Conservation (phyloP, 2,888 invertebrate species). For the Empis stercorea region DNA sequence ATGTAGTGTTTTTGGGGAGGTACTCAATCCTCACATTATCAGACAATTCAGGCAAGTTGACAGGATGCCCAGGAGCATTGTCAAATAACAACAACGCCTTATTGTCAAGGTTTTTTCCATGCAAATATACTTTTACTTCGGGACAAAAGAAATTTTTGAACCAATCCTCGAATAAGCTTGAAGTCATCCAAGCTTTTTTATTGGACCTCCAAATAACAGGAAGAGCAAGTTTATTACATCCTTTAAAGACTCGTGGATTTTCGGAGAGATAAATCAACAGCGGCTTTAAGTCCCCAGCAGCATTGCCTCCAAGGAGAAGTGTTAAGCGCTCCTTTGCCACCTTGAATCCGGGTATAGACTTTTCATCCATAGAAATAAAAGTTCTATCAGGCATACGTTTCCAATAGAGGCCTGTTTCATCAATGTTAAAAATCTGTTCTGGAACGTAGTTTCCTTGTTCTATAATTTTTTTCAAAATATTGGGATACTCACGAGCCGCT, state of each 20-base stretch:
- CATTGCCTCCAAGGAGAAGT: slow-evolving; percentile 18
- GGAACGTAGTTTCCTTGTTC: slow-evolving; percentile 13
- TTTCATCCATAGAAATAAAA: slow-evolving; percentile 18
- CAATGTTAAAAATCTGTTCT: slow-evolving; percentile 17
- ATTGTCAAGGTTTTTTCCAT: slow-evolving; percentile 10
- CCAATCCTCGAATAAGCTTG: slow-evolving; percentile 8
- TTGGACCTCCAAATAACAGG: slow-evolving; percentile 19
- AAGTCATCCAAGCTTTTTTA: slow-evolving; percentile 16
- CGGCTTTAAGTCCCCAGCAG: slow-evolving; percentile 19
- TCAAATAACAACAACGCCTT: slow-evolving; percentile 14
- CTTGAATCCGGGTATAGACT: slow-evolving; percentile 14
- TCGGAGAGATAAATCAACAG: slow-evolving; percentile 18
- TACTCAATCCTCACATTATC: slow-evolving; percentile 12
- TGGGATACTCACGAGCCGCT: slow-evolving; percentile 5
- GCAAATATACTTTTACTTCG: slow-evolving; percentile 11
- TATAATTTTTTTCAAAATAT: slow-evolving; percentile 11
- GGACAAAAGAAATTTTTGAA: slow-evolving; percentile 13
- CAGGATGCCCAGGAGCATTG: slow-evolving; percentile 14
- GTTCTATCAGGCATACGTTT: slow-evolving; percentile 20
- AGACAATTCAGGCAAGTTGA: slow-evolving; percentile 8
- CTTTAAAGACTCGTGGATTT: slow-evolving; percentile 16
- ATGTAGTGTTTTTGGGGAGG: slow-evolving; percentile 17
- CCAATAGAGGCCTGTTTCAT: slow-evolving; percentile 17
- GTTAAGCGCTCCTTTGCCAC: slow-evolving; percentile 18
- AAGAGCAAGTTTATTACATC: slow-evolving; percentile 14